Base-by-base conservation (phyloP, 2,888 invertebrate genomes). In the Penaeus monodon region DNA sequence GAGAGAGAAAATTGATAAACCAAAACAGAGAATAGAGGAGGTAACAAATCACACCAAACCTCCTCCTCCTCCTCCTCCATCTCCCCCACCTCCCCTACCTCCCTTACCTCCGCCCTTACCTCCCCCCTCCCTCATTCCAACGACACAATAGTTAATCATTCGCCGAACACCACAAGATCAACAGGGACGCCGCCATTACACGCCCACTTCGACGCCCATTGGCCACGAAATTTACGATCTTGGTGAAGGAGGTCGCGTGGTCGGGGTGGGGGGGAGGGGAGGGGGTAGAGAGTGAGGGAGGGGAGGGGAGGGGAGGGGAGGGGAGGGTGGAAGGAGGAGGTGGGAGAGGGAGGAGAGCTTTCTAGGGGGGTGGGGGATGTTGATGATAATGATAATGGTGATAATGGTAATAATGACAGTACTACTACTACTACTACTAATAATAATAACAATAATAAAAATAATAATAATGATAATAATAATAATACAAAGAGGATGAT, bases 201-300 rank as follows among this genome's bases (percentile, higher is more conserved):
- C 81, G 68, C 81, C 44, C 49, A 17, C 66, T n/a, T 17, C 57
- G 57, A 44, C 81, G 66, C 3, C 14, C 22, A 81, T 81, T 81
- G 44, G 17, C 38, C 81, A 12, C 44, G 29, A 63, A 84, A 84
- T 84, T 84, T 84, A 84, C 78, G 84, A 83, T 87, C 86, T 70
- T 63, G 83, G 65, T 79, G 79, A 78, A 83, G 78, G 70, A 44
- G 57, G 83, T 70, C 79, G 79, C 81, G 81, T 76, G 73, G 74
- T 33, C 12, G 24, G 29, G 78, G 57, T 7, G 64, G 22, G 66
- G 27, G 24, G 33, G 73, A 29, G 22, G 29, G 76, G 7, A 22
- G 57, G 77, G 8, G 81, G 63, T 20, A 44, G 70, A 7, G n/a
- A 2, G 0, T 17, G 70, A 10, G 33, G 2, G 10, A 22, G 33